These are phyloP conservation scores for Triops cancriformis DNA, from an alignment of 1,140 invertebrate species.

Conservation along the genomic window DNA sequence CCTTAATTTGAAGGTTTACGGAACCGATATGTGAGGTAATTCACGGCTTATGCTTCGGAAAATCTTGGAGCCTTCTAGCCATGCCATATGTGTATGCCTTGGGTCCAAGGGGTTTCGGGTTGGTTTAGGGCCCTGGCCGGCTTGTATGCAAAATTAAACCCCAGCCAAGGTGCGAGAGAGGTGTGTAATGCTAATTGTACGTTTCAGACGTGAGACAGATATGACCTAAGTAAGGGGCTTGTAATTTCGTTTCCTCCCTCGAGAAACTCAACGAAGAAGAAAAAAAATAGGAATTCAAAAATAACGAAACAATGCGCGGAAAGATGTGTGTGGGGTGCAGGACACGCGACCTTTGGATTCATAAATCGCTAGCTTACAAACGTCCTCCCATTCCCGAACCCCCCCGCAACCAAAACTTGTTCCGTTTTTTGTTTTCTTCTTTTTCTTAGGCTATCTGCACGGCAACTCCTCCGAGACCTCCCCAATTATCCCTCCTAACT, in stretches of 20 bases:
- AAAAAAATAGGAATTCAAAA: not conserved
- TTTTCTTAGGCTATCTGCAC: not conserved
- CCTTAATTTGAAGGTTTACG: too few species aligned
- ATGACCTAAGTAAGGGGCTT: not conserved
- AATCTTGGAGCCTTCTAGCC: too few species aligned
- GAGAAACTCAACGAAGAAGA: not conserved
- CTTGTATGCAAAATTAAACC: not conserved
- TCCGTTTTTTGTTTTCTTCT: not conserved
- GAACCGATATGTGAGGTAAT: too few species aligned
- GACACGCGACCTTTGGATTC: not conserved
- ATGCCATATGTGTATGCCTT: too few species aligned
- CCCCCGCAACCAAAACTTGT: not conserved
- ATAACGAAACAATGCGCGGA: not conserved
- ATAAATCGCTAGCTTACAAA: not conserved
- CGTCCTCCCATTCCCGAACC: not conserved
- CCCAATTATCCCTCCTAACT: not conserved
- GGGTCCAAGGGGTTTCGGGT: not conserved
- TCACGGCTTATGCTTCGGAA: too few species aligned
- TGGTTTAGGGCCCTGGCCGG: not conserved
- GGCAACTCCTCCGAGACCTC: not conserved
- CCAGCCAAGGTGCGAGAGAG: not conserved
- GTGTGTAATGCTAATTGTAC: not conserved
- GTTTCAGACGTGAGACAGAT: slow-evolving; percentile 9
- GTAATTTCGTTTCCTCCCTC: not conserved
- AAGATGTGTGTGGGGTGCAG: not conserved